phyloP scores from a whole-genome alignment of 1,140 invertebrate species.

The Popillia japonica region DNA sequence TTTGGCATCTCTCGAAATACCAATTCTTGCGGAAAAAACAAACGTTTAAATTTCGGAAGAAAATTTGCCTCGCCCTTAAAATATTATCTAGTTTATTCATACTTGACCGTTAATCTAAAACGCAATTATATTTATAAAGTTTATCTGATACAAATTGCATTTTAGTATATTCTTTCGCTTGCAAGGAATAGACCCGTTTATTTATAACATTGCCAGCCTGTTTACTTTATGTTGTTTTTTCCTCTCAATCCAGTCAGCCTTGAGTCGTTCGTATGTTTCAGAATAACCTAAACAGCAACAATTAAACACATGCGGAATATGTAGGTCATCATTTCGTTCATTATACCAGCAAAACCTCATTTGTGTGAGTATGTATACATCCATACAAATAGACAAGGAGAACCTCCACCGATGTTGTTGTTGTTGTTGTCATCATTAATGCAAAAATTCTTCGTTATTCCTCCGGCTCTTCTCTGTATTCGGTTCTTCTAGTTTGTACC shows the following conservation, averaged over 20 bases:
- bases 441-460: not conserved
- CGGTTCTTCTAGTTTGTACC: not conserved
- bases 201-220: not conserved
- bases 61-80: no score
- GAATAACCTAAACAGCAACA: slow-evolving; percentile 24
- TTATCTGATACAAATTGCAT: no score
- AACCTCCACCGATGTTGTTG: not conserved
- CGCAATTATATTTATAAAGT: no score
- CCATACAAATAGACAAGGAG: not conserved
- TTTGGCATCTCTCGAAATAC: no score
- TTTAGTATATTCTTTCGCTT: no score
- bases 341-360: not conserved
- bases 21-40: no score
- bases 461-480: not conserved
- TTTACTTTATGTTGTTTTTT: slow-evolving; percentile 1
- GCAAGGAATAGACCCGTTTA: not conserved
- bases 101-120: no score
- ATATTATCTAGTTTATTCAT: no score
- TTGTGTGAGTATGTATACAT: no score
- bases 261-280: slow-evolving; percentile 4
- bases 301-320: slow-evolving; percentile 16
- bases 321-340: slow-evolving; percentile 18
- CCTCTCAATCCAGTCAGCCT: not conserved
- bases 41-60: no score
- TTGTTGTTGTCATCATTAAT: slow-evolving; percentile 10